Evolutionary conservation across 2,113 vertebrate genomes (phyloP), one percentile per base, ranked within the genome.

Genomic region (Bostrychus sinensis): DNA sequence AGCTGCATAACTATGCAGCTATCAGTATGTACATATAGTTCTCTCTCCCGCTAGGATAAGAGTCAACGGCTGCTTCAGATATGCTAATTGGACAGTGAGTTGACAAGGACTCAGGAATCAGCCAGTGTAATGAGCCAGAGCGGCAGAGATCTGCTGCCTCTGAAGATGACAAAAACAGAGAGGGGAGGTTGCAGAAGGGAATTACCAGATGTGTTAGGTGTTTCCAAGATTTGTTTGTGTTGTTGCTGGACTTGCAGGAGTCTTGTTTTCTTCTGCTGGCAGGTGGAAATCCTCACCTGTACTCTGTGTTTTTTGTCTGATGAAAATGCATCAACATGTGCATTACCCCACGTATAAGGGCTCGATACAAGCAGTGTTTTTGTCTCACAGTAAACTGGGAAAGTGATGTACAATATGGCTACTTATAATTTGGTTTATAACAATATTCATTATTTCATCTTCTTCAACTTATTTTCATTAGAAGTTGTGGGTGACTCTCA

Each of bases 71-170:
- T 56, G 70, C 78, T 83, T 87, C 55, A 76, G 82, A 77, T 81
- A 88, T 89, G 89, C 74, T 89, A 91, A 91, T 89, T 84, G 71
- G 86, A 85, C 74, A 70, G 84, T 78, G 79, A 89, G 83, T 87
- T 89, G 85, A 88, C 89, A 84, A 84, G 82, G 69, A 82, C 78
- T 85, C 82, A 87, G 77, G 77, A 81, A 69, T 89, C 86, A 84
- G 81, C 75, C 77, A 82, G 77, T 34, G 66, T 88, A 86, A 85
- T 86, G 85, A 88, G 87, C 60, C 73, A 63, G 67, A 66, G 76
- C 78, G 81, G 69, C 77, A 30, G 71, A 56, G 64, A 87, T 69
- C 57, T 55, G 66, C 71, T 50, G 58, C 73, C 51, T 80, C 70
- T 70, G 61, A 83, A 63, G 82, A 66, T 48, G 22, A 13, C 32